Percentiles rank a stretch among this genome's conserved stretches.
phyloP scores from a whole-genome alignment of 1,140 invertebrate species.

The Drosophila grimshawi region DNA sequence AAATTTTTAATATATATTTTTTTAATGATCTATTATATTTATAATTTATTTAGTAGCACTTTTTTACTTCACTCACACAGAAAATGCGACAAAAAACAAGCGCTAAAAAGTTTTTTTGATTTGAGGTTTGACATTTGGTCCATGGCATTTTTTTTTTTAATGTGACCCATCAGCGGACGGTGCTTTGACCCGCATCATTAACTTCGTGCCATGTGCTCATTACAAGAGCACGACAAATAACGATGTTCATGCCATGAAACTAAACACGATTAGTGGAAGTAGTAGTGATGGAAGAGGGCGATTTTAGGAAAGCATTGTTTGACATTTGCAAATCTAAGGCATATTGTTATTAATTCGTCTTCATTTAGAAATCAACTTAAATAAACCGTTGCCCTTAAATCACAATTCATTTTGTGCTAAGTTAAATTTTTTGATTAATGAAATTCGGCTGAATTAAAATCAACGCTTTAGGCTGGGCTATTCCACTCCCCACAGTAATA shows the following conservation, averaged over 20 bases:
- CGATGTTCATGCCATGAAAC: slow-evolving; percentile 49
- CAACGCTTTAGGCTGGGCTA: too few relatives aligned
- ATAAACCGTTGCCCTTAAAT: too few relatives aligned
- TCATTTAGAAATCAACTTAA: too few relatives aligned
- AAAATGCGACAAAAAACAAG: slow-evolving; percentile 56
- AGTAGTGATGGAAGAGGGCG: not conserved
- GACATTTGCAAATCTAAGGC: too few relatives aligned
- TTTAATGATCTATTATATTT: too few relatives aligned
- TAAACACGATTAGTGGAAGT: not conserved
- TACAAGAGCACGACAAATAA: slow-evolving; percentile 40
- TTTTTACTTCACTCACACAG: not conserved
- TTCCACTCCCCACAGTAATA: too few relatives aligned
- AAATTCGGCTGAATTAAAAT: too few relatives aligned
- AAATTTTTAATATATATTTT: too few relatives aligned
- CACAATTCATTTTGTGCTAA: too few relatives aligned
- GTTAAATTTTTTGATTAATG: too few relatives aligned
- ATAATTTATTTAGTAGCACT: not conserved
- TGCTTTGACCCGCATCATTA: slow-evolving; percentile 71
- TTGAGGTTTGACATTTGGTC: slow-evolving; percentile 76
- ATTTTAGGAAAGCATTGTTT: too few relatives aligned
- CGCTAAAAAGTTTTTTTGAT: slow-evolving; percentile 52
- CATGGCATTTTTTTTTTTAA: slow-evolving; percentile 56
- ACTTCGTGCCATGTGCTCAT: slow-evolving; percentile 63
- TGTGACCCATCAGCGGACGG: slow-evolving; percentile 56
- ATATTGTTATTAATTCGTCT: too few relatives aligned